Evolutionary conservation across 2,888 invertebrate species (phyloP), one percentile per base, ranked within the genome.

Genomic region (Athalia cordata): DNA sequence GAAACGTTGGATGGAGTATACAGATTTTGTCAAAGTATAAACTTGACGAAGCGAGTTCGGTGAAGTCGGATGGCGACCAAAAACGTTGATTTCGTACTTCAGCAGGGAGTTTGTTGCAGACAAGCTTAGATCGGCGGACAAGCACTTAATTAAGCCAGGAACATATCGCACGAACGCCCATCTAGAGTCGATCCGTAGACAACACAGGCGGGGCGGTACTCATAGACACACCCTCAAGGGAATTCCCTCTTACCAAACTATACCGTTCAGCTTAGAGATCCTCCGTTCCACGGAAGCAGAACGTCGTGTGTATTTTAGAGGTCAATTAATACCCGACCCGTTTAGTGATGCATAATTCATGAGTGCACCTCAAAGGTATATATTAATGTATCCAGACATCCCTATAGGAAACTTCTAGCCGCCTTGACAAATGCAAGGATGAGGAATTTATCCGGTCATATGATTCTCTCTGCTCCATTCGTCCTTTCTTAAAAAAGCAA

Each of bases 101-200:
- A 52, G 77, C 68, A 45, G 55, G 13, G 64, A 29, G 74, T 74
- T 74, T 64, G 78, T 74, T 78, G 62, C 78, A 72, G 78, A 62
- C 64, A 72, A 68, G 72, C 65, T 78, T 62, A 74, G 75, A 72
- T 72, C 78, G 64, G 74, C 83, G 86, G 86, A 86, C 87, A 85
- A 87, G 87, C 86, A 86, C 87, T 89, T 88, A 89, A 89, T 89
- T 89, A 89, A 88, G 86, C 85, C 86, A 85, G 87, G 87, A 89
- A 87, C 87, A 85, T 88, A 89, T 88, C 84, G 86, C 84, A 79
- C 85, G 83, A 84, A 86, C 86, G 83, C 85, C 83, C 82, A 81
- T 75, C 79, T 78, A 79, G 78, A 78, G 70, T 74, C 77, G 80
- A 78, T 77, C 78, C 78, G 68, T 13, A 77, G 70, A 66, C 77